Base-by-base conservation (phyloP, 2,113 vertebrate species). In the Empidonax traillii region DNA sequence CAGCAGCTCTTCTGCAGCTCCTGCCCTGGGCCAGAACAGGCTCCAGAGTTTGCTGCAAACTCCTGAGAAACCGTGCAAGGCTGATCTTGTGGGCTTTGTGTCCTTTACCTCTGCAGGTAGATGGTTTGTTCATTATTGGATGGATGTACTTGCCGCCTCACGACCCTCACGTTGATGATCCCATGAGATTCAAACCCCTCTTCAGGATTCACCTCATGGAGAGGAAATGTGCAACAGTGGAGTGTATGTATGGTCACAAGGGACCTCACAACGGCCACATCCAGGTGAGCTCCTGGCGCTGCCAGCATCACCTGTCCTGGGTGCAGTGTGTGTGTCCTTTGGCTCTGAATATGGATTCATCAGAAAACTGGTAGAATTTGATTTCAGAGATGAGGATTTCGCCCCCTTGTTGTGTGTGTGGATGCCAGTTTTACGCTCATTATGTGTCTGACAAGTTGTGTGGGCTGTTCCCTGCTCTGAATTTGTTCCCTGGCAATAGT, bases 81-180 rank as follows among this genome's bases (percentile, higher is more conserved):
- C 77, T 90, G 81, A 93, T 44, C 9, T 18, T 0, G 3, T 43
- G 3, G 33, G 44, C 47, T 84, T 18, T 92, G 21, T 66, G 43
- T 67, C 6, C 72, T 31, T 3, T 19, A n/a, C 24, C 52, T 72
- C 37, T 85, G 51, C 97, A 99, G 99, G 99, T 99, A 24, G 99
- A 99, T 0, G 99, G 99, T 37, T 94, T 99, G 20, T 99, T 99
- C 95, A 99, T 99, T 95, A 99, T 99, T 3, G 99, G 99, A 56
- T 99, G 99, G 99, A 99, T 99, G 99, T 99, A 99, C 96, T 94
- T 99, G 89, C 99, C 99, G 1, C 99, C 99, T 82, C 99, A 99
- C 1, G 99, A 99, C 93, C 99, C 99, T 13, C 99, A 99, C 0
- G 99, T 99, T 71, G 99, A 99, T 14, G 99, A 99, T 94, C 98